phyloP scores from a whole-genome alignment of 2,797 vertebrate genomes.

The Martes flavigula region DNA sequence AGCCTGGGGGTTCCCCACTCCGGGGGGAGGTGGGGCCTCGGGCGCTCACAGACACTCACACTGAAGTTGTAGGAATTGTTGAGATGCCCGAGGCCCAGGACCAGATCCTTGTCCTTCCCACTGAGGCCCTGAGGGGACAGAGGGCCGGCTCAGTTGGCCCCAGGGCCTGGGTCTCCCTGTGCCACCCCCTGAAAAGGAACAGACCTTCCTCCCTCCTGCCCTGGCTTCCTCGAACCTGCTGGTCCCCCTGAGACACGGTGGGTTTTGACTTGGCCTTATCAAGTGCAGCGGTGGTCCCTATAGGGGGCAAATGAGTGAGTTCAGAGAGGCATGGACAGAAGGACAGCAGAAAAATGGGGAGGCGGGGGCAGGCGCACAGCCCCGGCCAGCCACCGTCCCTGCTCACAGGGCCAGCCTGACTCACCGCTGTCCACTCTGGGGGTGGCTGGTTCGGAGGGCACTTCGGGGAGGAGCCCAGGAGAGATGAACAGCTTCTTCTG shows the following conservation, averaged over 20 bases:
- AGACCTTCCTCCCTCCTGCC: neutral
- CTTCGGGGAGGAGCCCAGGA: conserved; percentile 51
- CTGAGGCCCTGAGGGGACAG: conserved; percentile 70
- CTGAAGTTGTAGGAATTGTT: conserved; percentile 86
- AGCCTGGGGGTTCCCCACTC: neutral
- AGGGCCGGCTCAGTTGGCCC: neutral
- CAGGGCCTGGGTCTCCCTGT: accelerated
- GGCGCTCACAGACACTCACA: conserved; percentile 78
- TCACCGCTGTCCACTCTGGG: neutral
- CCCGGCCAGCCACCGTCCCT: neutral
- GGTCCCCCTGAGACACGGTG: neutral
- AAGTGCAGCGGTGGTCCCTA: neutral
- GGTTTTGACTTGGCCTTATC: neutral
- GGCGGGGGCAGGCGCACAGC: accelerated
- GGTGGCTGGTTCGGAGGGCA: neutral
- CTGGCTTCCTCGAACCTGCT: neutral
- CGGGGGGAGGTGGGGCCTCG: accelerated
- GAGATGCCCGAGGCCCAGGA: conserved; percentile 76
- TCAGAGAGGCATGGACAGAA: neutral
- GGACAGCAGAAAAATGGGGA: neutral
- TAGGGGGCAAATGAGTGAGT: neutral
- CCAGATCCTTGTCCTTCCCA: conserved; percentile 28
- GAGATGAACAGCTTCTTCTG: conserved; percentile 69
- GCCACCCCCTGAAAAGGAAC: neutral
- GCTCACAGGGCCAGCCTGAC: neutral